Evolutionary conservation across 2,888 invertebrate genomes (phyloP), one percentile per base, ranked within the genome.

Genomic region (Cremastinae sp.): DNA sequence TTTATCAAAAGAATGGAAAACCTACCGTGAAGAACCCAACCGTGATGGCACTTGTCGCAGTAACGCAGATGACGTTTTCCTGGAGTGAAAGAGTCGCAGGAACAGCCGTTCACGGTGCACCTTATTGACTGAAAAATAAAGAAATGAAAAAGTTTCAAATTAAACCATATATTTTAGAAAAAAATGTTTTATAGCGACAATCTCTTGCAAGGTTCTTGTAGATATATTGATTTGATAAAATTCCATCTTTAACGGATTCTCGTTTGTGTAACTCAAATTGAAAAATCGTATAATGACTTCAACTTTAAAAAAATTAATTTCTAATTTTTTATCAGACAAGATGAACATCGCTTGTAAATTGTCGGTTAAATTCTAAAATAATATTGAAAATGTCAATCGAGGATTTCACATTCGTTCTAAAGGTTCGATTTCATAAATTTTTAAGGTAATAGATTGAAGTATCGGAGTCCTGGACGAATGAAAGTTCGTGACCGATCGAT

Each of bases 11-110:
- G 53, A 62, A 39, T 66, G 53, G 55, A 51, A 66, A 77, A 91
- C 94, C 93, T 88, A 94, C 94, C 94, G 89, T 94, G 94, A 81
- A 93, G 93, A 73, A 94, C 94, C 94, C 94, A 94, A 79, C 94
- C 94, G 89, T 94, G 94, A 83, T 92, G 93, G 88, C 94, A 94
- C 79, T 92, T 92, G 84, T 94, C 93, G 90, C 94, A 94, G 87
- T 92, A 93, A 69, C 94, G 91, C 76, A 94, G 91, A 84, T 93
- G 92, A 80, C 91, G 88, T 86, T 93, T 94, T 68, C 93, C 93
- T 28, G 94, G 94, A 43, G 93, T 91, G 90, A 94, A 94, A 82
- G 94, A 94, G 80, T 94, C 93, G 88, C 94, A 94, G 80, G 91
- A 90, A 86, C 94, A 94, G 82, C 91, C 92, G 70, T 92, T 92